Percentiles rank a stretch among this genome's conserved stretches.
These are phyloP conservation scores for Cydia pomonella DNA, from an alignment of 1,140 invertebrate genomes.

Conservation along the genomic window DNA sequence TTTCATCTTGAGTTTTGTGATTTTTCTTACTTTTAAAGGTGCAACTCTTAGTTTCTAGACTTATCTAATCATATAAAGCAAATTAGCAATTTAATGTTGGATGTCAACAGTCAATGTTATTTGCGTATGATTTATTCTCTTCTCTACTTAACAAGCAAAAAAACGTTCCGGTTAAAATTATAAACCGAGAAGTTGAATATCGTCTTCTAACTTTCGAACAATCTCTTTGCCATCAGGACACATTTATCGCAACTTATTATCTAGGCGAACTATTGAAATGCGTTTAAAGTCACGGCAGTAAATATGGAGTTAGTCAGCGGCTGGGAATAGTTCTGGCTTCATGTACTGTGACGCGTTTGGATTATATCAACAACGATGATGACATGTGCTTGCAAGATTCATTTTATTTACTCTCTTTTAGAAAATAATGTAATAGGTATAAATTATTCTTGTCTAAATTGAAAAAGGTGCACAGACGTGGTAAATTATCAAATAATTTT, in stretches of 20 bases:
- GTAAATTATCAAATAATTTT: too few species aligned
- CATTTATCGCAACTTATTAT: neutral
- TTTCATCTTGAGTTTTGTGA: too few species aligned
- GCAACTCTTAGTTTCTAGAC: too few species aligned
- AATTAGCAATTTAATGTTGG: too few species aligned
- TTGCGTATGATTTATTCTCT: too few species aligned
- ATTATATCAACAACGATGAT: neutral
- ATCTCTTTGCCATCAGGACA: neutral
- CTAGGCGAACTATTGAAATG: conserved; percentile 22
- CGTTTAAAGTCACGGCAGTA: conserved; percentile 8
- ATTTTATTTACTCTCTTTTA: neutral
- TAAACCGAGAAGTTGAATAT: neutral
- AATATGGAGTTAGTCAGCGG: conserved; percentile 14
- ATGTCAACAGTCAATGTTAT: too few species aligned
- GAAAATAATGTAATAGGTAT: too few species aligned
- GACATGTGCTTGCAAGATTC: neutral
- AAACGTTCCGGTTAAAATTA: conserved; percentile 11
- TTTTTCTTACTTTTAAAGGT: too few species aligned
- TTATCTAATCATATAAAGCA: too few species aligned
- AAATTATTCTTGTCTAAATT: too few species aligned
- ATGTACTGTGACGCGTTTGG: conserved; percentile 4
- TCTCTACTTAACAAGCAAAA: neutral
- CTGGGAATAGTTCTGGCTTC: conserved; percentile 17
- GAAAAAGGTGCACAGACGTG: neutral
- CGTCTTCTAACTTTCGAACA: neutral